A percentile compares a stretch with the other conserved stretches of the same genome.
These are phyloP conservation scores for Coregonus ussuriensis DNA, from an alignment of 2,797 vertebrate genomes.

Conservation along the genomic window DNA sequence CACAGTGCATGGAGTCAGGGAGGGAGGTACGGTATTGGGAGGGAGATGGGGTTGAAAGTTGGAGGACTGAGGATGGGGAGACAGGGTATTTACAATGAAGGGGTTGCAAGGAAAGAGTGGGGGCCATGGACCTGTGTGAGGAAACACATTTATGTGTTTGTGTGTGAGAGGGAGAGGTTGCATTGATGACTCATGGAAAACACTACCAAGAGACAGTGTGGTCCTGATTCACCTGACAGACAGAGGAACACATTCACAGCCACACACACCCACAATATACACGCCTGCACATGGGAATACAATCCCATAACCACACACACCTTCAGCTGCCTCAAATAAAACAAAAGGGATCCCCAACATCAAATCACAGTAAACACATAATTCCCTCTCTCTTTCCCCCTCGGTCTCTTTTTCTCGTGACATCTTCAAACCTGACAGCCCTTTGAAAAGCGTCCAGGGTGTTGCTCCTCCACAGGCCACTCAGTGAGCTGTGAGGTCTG, in stretches of 20 bases:
- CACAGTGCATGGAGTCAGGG: not conserved
- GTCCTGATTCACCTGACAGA: constrained; percentile 45
- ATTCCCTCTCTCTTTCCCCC: no score
- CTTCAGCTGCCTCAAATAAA: constrained; percentile 14
- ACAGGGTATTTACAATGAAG: not conserved
- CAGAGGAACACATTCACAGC: constrained; percentile 28
- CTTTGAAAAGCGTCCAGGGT: constrained; percentile 37
- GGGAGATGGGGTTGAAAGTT: not conserved
- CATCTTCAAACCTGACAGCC: constrained; percentile 19
- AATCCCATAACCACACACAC: not conserved
- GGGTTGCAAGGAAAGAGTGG: not conserved
- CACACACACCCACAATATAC: not conserved
- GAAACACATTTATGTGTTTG: not conserved
- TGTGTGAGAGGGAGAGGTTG: not conserved
- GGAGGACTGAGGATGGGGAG: not conserved
- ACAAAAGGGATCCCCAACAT: not conserved
- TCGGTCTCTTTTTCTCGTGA: not conserved
- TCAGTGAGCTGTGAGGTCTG: constrained; percentile 15
- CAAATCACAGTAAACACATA: no score
- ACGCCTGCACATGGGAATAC: not conserved
- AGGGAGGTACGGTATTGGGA: not conserved
- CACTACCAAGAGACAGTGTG: constrained; percentile 23
- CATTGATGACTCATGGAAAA: constrained; percentile 40
- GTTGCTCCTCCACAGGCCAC: constrained; percentile 18
- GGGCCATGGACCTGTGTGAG: not conserved